phyloP scores from a whole-genome alignment of 2,113 vertebrate species.

The Megaleporinus macrocephalus region DNA sequence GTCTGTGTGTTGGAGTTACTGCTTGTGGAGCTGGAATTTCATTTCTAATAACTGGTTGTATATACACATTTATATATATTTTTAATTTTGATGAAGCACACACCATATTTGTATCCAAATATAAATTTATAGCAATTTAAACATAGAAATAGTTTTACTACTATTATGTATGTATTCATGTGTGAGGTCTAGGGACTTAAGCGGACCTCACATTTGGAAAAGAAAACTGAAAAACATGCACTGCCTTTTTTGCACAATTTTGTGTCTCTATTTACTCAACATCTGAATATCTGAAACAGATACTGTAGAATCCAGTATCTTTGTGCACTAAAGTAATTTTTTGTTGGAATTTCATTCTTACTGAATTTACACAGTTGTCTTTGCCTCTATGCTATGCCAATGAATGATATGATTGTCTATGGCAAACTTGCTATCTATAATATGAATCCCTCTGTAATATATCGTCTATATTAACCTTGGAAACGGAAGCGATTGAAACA shows the following conservation, averaged over 20 bases:
- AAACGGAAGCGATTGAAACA: background rate
- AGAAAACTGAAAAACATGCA: constrained; percentile 20
- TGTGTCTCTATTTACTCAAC: constrained; percentile 25
- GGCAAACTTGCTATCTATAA: background rate
- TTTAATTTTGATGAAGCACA: constrained; percentile 20
- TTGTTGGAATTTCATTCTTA: constrained; percentile 8
- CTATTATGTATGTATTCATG: constrained; percentile 36
- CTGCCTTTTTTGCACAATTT: constrained; percentile 44
- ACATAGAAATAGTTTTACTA: constrained; percentile 36
- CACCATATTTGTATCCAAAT: constrained; percentile 48
- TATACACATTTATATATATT: constrained; percentile 22
- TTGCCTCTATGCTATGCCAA: constrained; percentile 40
- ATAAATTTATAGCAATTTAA: constrained; percentile 42
- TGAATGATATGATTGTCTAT: constrained; percentile 25
- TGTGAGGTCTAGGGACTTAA: constrained; percentile 37
- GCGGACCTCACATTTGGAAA: constrained; percentile 18
- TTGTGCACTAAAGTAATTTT: constrained; percentile 25
- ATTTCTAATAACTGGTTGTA: constrained; percentile 42
- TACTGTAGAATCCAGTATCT: constrained; percentile 32
- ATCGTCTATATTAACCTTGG: constrained; percentile 6
- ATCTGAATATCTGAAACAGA: constrained; percentile 5
- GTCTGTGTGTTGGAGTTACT: constrained; percentile 48
- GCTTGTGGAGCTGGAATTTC: constrained; percentile 45
- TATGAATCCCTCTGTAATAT: background rate
- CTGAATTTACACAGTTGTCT: constrained; percentile 37